These are phyloP conservation scores for Picathartes gymnocephalus DNA, from an alignment of 2,113 vertebrate genomes.

Conservation along the genomic window DNA sequence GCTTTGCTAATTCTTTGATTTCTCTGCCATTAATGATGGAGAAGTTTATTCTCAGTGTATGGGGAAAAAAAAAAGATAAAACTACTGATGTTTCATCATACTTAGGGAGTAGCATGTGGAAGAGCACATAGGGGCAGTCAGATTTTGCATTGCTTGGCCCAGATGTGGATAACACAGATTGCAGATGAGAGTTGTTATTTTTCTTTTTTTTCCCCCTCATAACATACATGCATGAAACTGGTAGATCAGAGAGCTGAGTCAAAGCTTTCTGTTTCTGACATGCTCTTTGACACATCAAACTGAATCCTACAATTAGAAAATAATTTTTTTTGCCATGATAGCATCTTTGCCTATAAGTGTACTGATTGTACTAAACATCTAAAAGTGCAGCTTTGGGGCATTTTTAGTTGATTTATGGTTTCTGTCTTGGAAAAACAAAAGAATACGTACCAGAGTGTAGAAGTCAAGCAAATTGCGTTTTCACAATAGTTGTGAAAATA, in stretches of 20 bases:
- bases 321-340: not conserved
- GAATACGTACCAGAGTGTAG: not conserved
- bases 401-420: not conserved
- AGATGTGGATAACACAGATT: not conserved
- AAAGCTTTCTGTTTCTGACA: not conserved
- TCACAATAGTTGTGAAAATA: not conserved
- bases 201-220: not conserved
- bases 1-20: not conserved
- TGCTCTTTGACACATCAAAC: not conserved
- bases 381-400: not conserved
- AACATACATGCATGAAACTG: not conserved
- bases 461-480: not conserved
- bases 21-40: not conserved
- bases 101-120: not conserved
- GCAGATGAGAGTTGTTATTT: not conserved
- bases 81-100: not conserved
- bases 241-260: not conserved
- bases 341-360: not conserved
- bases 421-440: not conserved
- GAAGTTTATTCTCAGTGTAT: not conserved
- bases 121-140: not conserved
- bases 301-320: not conserved
- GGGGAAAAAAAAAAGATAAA: not conserved
- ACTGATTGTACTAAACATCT: not conserved
- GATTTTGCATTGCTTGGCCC: not conserved